Base-by-base conservation (phyloP, 2,888 invertebrate genomes). In the Drosophila nr. perissopoda region DNA sequence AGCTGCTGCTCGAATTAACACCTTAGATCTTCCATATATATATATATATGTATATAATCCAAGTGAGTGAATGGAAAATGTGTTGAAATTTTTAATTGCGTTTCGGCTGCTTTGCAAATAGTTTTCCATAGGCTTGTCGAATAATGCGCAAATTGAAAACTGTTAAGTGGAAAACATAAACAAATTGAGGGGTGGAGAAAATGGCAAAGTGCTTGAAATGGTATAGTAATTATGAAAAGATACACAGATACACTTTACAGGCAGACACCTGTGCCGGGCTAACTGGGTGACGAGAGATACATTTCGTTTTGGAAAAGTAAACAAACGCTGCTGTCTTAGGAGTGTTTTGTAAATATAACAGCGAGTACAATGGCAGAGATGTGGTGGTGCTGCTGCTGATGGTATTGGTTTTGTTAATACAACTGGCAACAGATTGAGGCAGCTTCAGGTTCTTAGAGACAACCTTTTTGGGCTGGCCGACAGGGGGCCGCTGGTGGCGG, bases 271-370 rank as follows among this genome's bases (percentile, higher is more conserved):
- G 49, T 68, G 25, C 40, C 25, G 31, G 40, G 21, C 27, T 53
- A 25, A 56, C 49, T 38, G 57, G 27, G 73, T 58, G 74, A 40
- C 33, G 72, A 74, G 54, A 59, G 72, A 72, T 59, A 66, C 75
- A 74, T 67, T 64, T 64, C 40, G 75, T 68, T 57, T 75, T 40
- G 16, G 45, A 56, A 76, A 69, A 59, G 76, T 76, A 77, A 80
- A 77, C 80, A 77, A 79, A 76, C 52, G 77, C 56, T 49, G 71
- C 62, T 63, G 76, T 63, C 62, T 80, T 70, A 25, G n/a, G 56
- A 77, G 81, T 77, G 76, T 77, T 80, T 80, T 53, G 76, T 77
- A 80, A 77, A 76, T 56, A 76, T 48, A 58, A 76, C 70, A 40
- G 38, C 60, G 40, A 60, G 59, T 40, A 76, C 62, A 78, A 78